Evolutionary conservation across 2,797 vertebrate genomes (phyloP), one percentile per base, ranked within the genome.

Genomic region (Hyperoplus immaculatus): DNA sequence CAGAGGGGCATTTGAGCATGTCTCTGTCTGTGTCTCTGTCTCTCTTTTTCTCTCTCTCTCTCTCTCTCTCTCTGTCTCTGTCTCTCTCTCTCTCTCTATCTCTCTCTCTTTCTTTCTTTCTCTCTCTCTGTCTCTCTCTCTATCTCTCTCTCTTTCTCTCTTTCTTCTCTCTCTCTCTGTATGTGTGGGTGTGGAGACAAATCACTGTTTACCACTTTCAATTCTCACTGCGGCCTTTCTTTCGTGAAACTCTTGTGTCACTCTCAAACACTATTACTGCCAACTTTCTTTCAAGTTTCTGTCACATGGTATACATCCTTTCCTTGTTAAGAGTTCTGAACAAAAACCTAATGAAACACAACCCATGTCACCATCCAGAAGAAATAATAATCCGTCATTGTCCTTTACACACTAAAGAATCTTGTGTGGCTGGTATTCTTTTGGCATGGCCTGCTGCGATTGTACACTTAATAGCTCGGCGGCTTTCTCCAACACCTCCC

Each of bases 371-470:
- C 4, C 58, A 71, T 60, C 14, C 42, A 50, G 45, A 29, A 39
- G 61, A 85, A 29, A 55, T 21, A 53, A 15, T 29, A 29, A 85
- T 68, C 64, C 71, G 68, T 64, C n/a, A 72, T 90, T 91, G 80
- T 92, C 7, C 38, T 1, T 4, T 21, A 42, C 61, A 74, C 70
- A 29, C 29, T 3, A 80, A 92, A 91, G 90, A 94, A 92, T 88
- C 87, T 64, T 72, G 88, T 68, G 77, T 11, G 46, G 72, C 92
- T 73, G 72, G 88, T 91, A 50, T 55, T 81, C 42, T 74, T 29
- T 79, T 83, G 62, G 47, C 75, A 57, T 58, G 51, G 46, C 71
- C 29, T 85, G 36, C 29, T 29, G 29, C 29, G 29, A 29, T 68
- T 6, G 54, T 43, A 67, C 82, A 53, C 12, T 67, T 71, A 18